Percentiles rank a stretch among this genome's conserved stretches.
Conservation (phyloP, 2,113 vertebrate species). For the Felis catus region DNA sequence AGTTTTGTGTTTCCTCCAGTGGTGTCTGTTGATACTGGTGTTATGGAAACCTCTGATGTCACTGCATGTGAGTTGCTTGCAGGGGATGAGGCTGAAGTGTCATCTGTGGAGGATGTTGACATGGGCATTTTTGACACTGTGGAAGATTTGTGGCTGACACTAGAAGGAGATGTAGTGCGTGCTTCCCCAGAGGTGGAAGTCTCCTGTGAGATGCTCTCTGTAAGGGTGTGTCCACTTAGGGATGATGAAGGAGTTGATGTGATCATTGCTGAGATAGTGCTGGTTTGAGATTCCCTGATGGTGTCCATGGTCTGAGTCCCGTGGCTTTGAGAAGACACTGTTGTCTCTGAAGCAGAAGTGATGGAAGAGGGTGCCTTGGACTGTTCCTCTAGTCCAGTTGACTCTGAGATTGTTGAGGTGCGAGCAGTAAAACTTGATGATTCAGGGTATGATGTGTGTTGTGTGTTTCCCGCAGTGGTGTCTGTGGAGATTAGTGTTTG, state of each 20-base stretch:
- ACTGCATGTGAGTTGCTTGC: no score
- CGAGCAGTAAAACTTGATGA: no score
- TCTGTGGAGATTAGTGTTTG: no score
- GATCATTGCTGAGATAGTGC: accelerated
- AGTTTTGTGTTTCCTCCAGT: accelerated
- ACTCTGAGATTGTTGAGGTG: accelerated
- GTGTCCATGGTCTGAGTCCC: accelerated
- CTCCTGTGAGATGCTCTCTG: accelerated
- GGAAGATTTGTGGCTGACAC: accelerated
- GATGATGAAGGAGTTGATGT: accelerated
- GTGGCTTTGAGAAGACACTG: accelerated
- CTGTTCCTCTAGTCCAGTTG: accelerated
- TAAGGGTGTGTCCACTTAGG: accelerated
- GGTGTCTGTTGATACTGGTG: no score
- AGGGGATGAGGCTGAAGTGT: accelerated
- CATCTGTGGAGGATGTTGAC: accelerated
- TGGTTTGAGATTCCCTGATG: accelerated
- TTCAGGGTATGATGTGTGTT: no score
- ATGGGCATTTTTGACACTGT: accelerated
- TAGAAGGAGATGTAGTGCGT: accelerated
- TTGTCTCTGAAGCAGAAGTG: accelerated
- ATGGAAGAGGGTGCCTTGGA: no score
- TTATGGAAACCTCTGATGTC: not conserved
- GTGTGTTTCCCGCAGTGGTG: no score
- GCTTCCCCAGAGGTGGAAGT: not conserved